Evolutionary conservation across 2,113 vertebrate species (phyloP).

Genomic region (Labeo rohita): DNA sequence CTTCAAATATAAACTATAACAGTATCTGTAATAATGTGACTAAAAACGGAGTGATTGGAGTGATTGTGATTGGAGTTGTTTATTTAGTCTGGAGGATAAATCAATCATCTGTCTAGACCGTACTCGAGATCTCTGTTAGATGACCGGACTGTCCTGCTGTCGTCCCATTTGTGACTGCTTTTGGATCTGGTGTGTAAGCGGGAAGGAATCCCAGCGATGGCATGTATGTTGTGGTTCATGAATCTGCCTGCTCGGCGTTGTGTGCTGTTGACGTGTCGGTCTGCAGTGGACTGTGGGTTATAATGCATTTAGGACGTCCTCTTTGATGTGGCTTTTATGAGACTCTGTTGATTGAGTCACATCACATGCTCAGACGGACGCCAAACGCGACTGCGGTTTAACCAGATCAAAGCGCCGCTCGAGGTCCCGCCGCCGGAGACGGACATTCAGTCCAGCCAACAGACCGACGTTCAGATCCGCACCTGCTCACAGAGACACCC

Average conservation of each 20-base stretch:
- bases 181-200: too few species aligned
- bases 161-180: too few species aligned
- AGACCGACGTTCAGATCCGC: too few species aligned
- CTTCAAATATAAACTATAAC: too few species aligned
- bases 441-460: too few species aligned
- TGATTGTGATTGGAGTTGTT: too few species aligned
- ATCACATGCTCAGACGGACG: not conserved
- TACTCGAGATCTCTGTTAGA: not conserved
- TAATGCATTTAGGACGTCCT: not conserved
- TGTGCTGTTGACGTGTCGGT: not conserved
- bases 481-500: too few species aligned
- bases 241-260: not conserved
- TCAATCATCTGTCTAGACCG: not conserved
- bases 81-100: too few species aligned
- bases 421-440: too few species aligned
- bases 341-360: slow-evolving; percentile 15
- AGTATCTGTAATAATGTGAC: too few species aligned
- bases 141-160: not conserved
- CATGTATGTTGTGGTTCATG: not conserved
- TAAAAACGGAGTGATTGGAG: too few species aligned
- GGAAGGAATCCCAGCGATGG: not conserved
- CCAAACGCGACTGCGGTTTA: not conserved
- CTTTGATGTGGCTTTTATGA: slow-evolving; percentile 50
- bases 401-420: slow-evolving; percentile 21
- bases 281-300: not conserved